Conservation (phyloP, 2,797 vertebrate genomes). For the Ctenopoma kingsleyae region DNA sequence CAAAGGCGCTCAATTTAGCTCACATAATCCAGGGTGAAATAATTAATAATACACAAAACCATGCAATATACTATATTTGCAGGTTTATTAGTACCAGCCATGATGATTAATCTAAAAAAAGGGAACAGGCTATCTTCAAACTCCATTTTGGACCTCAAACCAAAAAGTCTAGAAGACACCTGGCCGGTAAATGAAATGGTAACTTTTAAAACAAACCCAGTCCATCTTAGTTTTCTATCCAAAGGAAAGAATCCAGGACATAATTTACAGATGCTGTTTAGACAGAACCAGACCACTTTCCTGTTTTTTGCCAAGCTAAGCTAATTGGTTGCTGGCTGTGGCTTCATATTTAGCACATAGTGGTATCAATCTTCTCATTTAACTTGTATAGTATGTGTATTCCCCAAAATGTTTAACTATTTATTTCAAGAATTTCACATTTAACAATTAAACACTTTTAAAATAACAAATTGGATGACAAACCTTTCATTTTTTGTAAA, state of each 20-base stretch:
- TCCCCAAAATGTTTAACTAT: constrained; percentile 8
- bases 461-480: constrained; percentile 4
- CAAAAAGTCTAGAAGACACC: neutral
- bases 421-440: constrained; percentile 21
- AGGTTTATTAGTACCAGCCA: constrained; percentile 4
- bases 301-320: neutral
- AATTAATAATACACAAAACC: neutral
- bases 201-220: neutral
- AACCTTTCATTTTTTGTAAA: constrained; percentile 17
- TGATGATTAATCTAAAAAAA: constrained; percentile 2
- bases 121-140: neutral
- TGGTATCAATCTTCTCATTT: neutral
- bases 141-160: neutral
- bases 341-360: neutral
- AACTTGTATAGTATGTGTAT: neutral
- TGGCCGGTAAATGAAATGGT: too few relatives aligned
- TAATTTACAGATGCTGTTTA: neutral
- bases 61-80: neutral
- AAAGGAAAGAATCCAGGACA: neutral
- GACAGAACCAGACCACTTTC: neutral
- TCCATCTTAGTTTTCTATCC: neutral
- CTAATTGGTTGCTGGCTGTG: neutral
- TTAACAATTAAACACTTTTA: constrained; percentile 26
- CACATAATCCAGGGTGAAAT: constrained; percentile 53
- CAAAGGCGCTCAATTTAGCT: constrained; percentile 54